Base-by-base conservation (phyloP, 2,113 vertebrate species). In the Dasyurus viverrinus region DNA sequence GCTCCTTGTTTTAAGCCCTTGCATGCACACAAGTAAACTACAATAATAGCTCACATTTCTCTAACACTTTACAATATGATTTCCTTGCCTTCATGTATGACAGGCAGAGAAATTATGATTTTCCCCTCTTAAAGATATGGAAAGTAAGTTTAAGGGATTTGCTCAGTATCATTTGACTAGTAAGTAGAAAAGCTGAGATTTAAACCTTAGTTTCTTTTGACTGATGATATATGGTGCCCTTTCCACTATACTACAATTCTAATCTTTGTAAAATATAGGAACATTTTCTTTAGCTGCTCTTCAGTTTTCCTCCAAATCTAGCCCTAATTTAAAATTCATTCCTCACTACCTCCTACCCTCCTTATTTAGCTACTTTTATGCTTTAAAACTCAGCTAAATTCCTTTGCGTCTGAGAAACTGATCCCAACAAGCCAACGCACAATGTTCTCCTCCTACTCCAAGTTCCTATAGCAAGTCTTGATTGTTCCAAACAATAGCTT, bases 1-100 rank as follows among this genome's bases (percentile, higher is more conserved):
- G 89, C 9, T 92, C 55, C 90, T 54, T 94, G 42, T 25, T 47
- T 95, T 96, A 6, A 36, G 68, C 16, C 36, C 68, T 84, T 84
- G n/a, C 16, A 68, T 27, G 89, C 12, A 52, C 36, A 48, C 22
- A 93, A 19, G 6, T 50, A 36, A 89, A 84, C 16, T 22, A 36
- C 4, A 84, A 84, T 42, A 42, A 84, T 22, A 22, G 16, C 5
- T 84, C 68, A 84, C 60, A n/a, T 68, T 84, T 84, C 14, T 23
- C n/a, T 8, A 23, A 42, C 68, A 42, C 68, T 42, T 42, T 22
- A 84, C n/a, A 1, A 42, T 84, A 84, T 84, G 16, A 42, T 84
- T 84, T 84, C n/a, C n/a, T 84, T 23, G 7, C 19, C 42, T 22
- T 7, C n/a, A 22, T 7, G n/a, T 76, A n/a, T 42, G 19, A 19